Evolutionary conservation across 2,888 invertebrate genomes (phyloP).

Genomic region (Geophilus truncorum): DNA sequence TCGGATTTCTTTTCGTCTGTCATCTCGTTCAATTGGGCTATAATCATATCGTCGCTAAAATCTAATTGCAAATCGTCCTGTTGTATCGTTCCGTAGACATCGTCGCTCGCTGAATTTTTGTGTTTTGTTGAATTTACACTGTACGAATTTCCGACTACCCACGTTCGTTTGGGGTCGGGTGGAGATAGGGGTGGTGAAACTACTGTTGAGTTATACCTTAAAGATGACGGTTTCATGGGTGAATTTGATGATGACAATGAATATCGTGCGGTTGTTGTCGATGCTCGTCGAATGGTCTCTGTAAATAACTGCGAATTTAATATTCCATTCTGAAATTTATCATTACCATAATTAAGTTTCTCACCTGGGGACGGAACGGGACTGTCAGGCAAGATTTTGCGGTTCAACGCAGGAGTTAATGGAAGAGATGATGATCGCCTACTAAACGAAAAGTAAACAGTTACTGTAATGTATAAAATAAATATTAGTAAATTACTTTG

Average conservation of each 20-base stretch:
- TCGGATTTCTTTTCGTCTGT: not conserved
- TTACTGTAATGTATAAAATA: not conserved
- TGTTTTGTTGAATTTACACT: not conserved
- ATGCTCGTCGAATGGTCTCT: constrained; percentile 8
- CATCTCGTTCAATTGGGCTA: not conserved
- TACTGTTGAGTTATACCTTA: not conserved
- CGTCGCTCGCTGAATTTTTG: not conserved
- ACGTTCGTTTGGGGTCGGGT: not conserved
- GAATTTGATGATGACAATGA: not conserved
- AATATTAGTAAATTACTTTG: not conserved
- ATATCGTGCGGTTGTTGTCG: not conserved
- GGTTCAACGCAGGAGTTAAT: not conserved
- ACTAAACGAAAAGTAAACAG: not conserved
- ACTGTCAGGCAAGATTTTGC: constrained; percentile 31
- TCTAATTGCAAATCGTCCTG: constrained; percentile 24
- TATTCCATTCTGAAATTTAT: not conserved
- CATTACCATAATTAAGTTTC: not conserved
- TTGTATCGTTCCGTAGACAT: not conserved
- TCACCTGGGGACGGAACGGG: constrained; percentile 36
- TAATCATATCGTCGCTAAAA: constrained; percentile 27
- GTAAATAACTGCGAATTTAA: no score
- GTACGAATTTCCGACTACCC: not conserved
- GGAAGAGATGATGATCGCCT: constrained; percentile 18
- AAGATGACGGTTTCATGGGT: not conserved
- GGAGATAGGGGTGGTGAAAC: constrained; percentile 4